Evolutionary conservation across 2,797 vertebrate genomes (phyloP).

Genomic region (Scolopax rusticola): DNA sequence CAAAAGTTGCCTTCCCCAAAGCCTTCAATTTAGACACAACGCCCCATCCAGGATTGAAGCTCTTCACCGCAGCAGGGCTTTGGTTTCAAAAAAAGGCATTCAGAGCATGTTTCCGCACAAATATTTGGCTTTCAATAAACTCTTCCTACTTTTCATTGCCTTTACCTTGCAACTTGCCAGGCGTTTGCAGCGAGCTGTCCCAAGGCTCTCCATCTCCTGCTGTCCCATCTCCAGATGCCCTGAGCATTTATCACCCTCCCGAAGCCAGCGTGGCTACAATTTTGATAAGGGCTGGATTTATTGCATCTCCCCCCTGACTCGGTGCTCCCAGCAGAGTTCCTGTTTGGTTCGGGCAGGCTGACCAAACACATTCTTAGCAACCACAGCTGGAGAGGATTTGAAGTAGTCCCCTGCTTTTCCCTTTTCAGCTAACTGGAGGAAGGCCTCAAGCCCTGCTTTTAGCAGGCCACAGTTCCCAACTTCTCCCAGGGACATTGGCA

Average conservation of each 20-base stretch:
- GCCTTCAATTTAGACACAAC: neutral
- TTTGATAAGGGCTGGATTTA: neutral
- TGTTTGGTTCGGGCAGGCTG: conserved; percentile 9
- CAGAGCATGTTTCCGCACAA: neutral
- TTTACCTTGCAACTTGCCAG: neutral
- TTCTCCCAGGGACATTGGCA: neutral
- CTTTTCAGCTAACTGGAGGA: neutral
- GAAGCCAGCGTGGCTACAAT: neutral
- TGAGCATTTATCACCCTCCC: neutral
- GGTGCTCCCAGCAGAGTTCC: neutral
- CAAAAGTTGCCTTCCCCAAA: neutral
- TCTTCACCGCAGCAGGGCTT: neutral
- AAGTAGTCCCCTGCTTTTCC: neutral
- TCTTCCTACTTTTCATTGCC: neutral
- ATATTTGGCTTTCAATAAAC: neutral
- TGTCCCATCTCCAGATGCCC: neutral
- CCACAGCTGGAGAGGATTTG: neutral
- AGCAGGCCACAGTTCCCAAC: neutral
- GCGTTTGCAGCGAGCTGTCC: neutral
- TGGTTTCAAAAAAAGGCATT: neutral
- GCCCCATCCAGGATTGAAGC: neutral
- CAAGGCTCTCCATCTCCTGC: neutral
- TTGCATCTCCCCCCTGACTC: neutral
- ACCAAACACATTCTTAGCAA: neutral
- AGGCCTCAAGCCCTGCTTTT: neutral